Percentiles rank a stretch among this genome's conserved stretches.
phyloP scores from a whole-genome alignment of 2,113 vertebrate genomes.

The Todiramphus chloris region DNA sequence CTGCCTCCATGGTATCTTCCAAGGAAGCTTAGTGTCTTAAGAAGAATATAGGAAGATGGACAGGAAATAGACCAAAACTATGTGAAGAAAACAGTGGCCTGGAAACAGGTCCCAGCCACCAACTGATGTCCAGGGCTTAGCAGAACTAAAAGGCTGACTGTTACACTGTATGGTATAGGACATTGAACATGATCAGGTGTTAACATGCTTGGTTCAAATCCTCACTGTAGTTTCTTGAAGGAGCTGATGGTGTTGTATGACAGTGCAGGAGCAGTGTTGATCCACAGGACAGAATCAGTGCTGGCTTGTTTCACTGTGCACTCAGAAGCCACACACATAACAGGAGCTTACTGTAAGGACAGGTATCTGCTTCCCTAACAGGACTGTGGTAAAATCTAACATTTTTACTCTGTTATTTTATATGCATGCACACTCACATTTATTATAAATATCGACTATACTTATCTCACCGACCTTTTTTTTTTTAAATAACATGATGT shows the following conservation, averaged over 20 bases:
- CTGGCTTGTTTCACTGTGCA: neutral
- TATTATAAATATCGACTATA: neutral
- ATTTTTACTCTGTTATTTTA: neutral
- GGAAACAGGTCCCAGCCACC: neutral
- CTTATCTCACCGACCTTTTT: neutral
- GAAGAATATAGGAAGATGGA: neutral
- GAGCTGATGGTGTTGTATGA: neutral
- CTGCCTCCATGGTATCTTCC: neutral
- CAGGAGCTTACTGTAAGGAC: neutral
- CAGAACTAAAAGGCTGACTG: neutral
- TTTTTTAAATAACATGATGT: neutral
- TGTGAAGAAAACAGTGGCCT: neutral
- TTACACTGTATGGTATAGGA: neutral
- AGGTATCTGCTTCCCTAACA: neutral
- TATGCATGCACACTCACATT: neutral
- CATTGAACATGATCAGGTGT: accelerated
- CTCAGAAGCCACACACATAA: neutral
- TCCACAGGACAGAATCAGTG: accelerated
- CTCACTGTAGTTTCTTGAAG: neutral
- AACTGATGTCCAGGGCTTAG: neutral
- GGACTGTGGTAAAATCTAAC: neutral
- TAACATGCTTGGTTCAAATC: neutral
- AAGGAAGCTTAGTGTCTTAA: neutral
- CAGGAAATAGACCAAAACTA: neutral
- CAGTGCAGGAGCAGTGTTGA: neutral